Base-by-base conservation (phyloP, 2,888 invertebrate species). In the Polydrusus cervinus region DNA sequence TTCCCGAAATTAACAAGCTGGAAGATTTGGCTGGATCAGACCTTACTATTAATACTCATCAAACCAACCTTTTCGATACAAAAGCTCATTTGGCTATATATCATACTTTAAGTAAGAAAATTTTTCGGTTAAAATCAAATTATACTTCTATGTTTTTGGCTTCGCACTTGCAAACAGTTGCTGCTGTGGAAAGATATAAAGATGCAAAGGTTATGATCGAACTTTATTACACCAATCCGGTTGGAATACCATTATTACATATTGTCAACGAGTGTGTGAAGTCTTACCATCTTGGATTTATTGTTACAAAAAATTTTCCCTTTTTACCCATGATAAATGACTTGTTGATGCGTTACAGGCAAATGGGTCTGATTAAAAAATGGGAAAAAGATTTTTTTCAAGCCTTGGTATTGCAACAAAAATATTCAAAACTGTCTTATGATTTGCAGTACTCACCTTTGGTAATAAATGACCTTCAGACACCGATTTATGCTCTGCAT, bases 11-110 rank as follows among this genome's bases (percentile, higher is more conserved):
- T 10, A 11, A 64, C 14, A 49, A 47, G 0, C 11, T 64, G 1
- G 13, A 64, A 16, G 47, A 64, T 30, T n/a, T 64, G 25, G 64
- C 47, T 45, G 25, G 30, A 25, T 20, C 47, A n/a, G 25, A 13
- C 1, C 13, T 47, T 11, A 10, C n/a, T n/a, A 64, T 64, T n/a
- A 64, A 64, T 20, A 64, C 64, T n/a, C 64, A 64, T 34, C 64
- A 64, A 49, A 25, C 47, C 2, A 25, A 64, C 0, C 47, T 64
- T 25, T 64, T 64, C 30, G 30, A 64, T 8, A 16, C 47, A n/a
- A 1, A 47, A 6, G 16, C 9, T n/a, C 8, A 47, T 14, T 64
- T 25, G 1, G 10, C 7, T 16, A n/a, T 16, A 1, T 25, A 25
- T 8, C 13, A 49, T 7, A 64, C 30, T 14, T 64, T 64, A 30